Evolutionary conservation across 2,888 invertebrate genomes (phyloP).

Genomic region (Mimachlamys varia): DNA sequence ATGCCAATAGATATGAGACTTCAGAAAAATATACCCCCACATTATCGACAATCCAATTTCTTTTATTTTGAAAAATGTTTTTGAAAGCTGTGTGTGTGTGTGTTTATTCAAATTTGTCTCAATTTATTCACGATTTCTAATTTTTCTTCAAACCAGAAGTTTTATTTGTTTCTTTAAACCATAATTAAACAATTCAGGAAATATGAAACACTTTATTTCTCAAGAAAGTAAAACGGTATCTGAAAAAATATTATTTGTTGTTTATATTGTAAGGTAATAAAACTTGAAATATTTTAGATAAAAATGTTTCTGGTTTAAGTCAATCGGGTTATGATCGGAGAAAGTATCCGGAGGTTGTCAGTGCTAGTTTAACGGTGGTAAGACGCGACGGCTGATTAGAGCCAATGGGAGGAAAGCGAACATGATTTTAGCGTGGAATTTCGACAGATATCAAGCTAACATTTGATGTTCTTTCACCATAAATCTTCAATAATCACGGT

Average conservation of each 20-base stretch:
- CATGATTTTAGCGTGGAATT: constrained; percentile 23
- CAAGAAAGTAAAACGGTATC: neutral
- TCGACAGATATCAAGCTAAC: constrained; percentile 8
- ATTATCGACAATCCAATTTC: too few species aligned
- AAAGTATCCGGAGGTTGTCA: neutral
- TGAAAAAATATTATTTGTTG: neutral
- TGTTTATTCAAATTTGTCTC: neutral
- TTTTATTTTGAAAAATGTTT: neutral
- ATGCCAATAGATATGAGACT: neutral
- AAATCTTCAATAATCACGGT: constrained; percentile 15
- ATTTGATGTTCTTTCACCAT: constrained; percentile 19
- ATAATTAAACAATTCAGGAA: neutral
- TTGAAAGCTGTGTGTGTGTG: neutral
- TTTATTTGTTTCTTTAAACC: neutral
- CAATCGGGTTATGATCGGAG: neutral
- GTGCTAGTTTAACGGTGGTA: neutral
- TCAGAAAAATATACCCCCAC: neutral
- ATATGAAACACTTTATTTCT: neutral
- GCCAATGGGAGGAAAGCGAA: neutral
- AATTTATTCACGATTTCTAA: neutral
- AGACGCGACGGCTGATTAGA: neutral
- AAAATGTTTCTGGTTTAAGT: neutral
- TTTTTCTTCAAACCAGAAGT: neutral
- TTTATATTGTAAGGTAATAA: neutral
- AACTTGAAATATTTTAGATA: neutral